Base-by-base conservation (phyloP, 35 echinoderm and acorn worm genomes). In the Apostichopus californicus region DNA sequence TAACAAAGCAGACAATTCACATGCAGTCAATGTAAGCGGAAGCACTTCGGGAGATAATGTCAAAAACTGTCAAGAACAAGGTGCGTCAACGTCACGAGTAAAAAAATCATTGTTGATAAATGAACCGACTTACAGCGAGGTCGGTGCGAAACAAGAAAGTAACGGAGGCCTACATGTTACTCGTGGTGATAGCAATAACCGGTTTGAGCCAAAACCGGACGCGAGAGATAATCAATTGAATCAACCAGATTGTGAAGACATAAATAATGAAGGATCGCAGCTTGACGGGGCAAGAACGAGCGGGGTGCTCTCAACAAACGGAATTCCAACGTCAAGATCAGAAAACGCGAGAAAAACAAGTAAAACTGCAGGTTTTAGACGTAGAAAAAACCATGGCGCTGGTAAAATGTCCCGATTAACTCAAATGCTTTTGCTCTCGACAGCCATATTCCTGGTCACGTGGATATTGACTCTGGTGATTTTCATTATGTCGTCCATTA, bases 361-460 rank as follows among this genome's bases (percentile, higher is more conserved):
- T n/a, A 53, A 8, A 17, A 0, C 5, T 53, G 4, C 80, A 54
- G 80, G 10, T 8, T 0, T 53, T n/a, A 14, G 55, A n/a, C 34
- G 17, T 8, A 25, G 3, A 55, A 83, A 56, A 83, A 15, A 11
- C 28, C 3, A 11, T 23, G 77, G 5, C 23, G 18, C 77, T 14
- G 17, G 80, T 5, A 20, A 12, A 21, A 87, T 87, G 57, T 87
- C 86, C 13, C 55, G 57, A 12, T 20, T 87, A 24, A 87, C 18
- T 65, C 57, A 87, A n/a, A 87, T 87, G 86, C 59, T 87, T 8
- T 57, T 87, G 64, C 8, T 87, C 2, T 63, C 86, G 13, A 87
- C 86, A 2, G n/a, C 64, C 55, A 64, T 87, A 8, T 87, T 87
- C 14, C 28, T 87, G 14, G 2, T 87, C 18, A 87, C 86, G 10